Evolutionary conservation across 2,113 vertebrate species (phyloP), one percentile per base, ranked within the genome.

Genomic region (Alouatta palliata): DNA sequence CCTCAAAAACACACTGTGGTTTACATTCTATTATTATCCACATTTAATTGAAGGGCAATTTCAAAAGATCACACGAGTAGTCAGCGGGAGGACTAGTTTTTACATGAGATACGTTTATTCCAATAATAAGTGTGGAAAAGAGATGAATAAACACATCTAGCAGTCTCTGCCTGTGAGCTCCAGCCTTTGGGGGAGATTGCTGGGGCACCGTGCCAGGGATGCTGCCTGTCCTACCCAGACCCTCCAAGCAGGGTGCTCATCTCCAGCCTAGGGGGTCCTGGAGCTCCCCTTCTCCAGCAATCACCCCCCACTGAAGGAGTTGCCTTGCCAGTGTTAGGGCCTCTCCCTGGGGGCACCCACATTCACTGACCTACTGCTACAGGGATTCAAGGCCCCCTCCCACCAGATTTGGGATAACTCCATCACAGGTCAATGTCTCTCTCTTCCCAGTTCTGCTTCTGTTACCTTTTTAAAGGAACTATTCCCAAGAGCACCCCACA

Each of bases 201-300:
- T 3, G 45, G 8, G 25, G 32, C 2, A 1, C 0, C 12, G 3
- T 1, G 1, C 25, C 7, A 17, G 12, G n/a, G 20, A 30, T 0
- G 0, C 17, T 2, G 40, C 30, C 25, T 5, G 21, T 9, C 0
- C 27, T 11, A 6, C 37, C 16, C 25, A 1, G 3, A 30, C 1
- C 25, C 16, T 21, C 9, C 17, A 17, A 13, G 20, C 0, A 2
- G 9, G 19, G 2, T 1, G 4, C 9, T 10, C 32, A 47, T 12
- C 40, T 25, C 20, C 45, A 9, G 30, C 23, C 27, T 6, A 23
- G 11, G 30, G 17, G 12, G n/a, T 3, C 30, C 54, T 2, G 25
- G 23, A 20, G 9, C 32, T 47, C 71, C 45, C 32, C 35, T 4
- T 27, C 70, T 1, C 19, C 9, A 1, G 45, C 35, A 40, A 21